Evolutionary conservation across 2,797 vertebrate species (phyloP), one percentile per base, ranked within the genome.

Genomic region (Meriones psammophilus): DNA sequence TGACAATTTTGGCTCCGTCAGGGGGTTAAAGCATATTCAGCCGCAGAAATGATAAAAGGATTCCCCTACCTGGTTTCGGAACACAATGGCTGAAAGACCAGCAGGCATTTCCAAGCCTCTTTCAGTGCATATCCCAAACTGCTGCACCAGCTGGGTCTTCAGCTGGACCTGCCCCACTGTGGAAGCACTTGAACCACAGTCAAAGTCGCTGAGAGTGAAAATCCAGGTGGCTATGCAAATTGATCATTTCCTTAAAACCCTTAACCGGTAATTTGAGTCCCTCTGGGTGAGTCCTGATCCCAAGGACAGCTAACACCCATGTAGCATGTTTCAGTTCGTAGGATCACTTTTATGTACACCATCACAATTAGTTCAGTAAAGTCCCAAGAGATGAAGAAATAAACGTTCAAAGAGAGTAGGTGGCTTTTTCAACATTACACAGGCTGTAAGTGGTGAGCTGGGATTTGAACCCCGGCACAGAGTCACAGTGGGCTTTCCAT

Each of bases 21-120:
- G 96, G 95, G 96, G 96, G 96, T 97, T 94, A 95, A 97, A 97
- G 96, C 96, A 97, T 97, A 96, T 98, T 97, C 90, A 96, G 86
- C 96, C 77, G 95, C 95, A 95, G 96, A 96, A 96, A 97, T 96
- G 96, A 98, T 98, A 96, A 98, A 97, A 97, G 96, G 94, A 97
- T 97, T 94, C 97, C 90, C 96, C 96, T 97, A 95, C 96, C 96
- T 97, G 97, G 96, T 96, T 97, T 97, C 97, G 95, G 92, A 95
- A 77, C 95, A 97, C 96, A 97, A 97, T 97, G 94, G 92, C 96
- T 96, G 87, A 97, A 97, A 97, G 96, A 91, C 92, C 97, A 97
- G 97, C 97, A 94, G 95, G 95, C 89, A 94, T 97, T 98, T 97
- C 96, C 92, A 97, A 96, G 96, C 92, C 56, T 92, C 91, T 97